Percentiles rank a stretch among this genome's conserved stretches.
phyloP scores from a whole-genome alignment of 2,113 vertebrate genomes.

The Otolemur garnettii region DNA sequence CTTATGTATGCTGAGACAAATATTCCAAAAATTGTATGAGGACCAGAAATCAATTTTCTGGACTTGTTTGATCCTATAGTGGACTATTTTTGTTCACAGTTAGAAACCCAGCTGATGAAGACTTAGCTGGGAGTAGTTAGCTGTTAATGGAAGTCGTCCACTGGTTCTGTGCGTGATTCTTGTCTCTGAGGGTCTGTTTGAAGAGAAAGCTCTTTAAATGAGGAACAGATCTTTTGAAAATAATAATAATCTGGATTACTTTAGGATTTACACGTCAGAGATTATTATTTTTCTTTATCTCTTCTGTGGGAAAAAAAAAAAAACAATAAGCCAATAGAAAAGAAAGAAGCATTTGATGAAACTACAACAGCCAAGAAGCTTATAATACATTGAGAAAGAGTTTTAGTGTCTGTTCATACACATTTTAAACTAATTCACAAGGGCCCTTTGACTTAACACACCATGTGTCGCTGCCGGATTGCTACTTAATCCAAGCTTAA shows the following conservation, averaged over 20 bases:
- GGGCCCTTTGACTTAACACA: too few relatives aligned
- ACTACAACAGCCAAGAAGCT: background rate
- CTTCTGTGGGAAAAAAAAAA: background rate
- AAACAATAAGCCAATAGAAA: background rate
- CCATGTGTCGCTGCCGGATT: background rate
- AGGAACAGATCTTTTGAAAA: background rate
- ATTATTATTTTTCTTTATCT: background rate
- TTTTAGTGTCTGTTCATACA: background rate
- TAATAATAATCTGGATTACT: background rate
- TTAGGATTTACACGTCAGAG: background rate
- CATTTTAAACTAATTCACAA: too few relatives aligned
- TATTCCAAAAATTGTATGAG: slow-evolving; percentile 37
- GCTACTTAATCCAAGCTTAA: background rate
- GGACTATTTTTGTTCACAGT: background rate
- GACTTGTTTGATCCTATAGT: background rate
- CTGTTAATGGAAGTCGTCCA: background rate
- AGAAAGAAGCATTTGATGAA: background rate
- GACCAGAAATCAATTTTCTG: background rate
- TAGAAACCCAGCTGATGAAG: too few relatives aligned
- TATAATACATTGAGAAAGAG: background rate
- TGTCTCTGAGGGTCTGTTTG: background rate
- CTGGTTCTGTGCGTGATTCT: background rate
- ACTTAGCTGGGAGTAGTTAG: too few relatives aligned
- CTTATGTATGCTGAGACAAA: slow-evolving; percentile 22
- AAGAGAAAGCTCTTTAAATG: background rate